phyloP scores from a whole-genome alignment of 2,797 vertebrate species.

The Graptemys geographica region DNA sequence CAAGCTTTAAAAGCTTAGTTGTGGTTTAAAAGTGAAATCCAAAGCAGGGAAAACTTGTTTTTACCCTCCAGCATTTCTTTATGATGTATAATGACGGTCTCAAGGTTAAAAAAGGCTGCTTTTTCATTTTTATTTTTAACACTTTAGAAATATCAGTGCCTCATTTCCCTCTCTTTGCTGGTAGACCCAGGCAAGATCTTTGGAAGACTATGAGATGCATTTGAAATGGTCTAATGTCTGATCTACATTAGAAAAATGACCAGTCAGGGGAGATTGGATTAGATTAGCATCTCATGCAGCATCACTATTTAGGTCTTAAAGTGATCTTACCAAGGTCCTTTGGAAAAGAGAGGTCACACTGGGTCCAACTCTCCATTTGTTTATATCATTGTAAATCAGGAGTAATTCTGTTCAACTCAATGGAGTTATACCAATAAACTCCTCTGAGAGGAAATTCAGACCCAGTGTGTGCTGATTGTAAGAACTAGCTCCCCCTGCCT shows the following conservation, averaged over 20 bases:
- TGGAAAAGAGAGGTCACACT: neutral
- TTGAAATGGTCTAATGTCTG: neutral
- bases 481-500: neutral
- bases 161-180: neutral
- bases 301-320: neutral
- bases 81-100: neutral
- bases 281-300: neutral
- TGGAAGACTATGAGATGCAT: neutral
- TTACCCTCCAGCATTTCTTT: neutral
- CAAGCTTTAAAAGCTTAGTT: conserved; percentile 1
- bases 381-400: neutral
- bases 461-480: neutral
- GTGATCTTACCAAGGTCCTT: neutral
- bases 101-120: neutral
- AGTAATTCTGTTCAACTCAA: neutral
- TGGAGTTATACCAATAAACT: neutral
- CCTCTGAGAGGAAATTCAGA: neutral
- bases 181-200: neutral
- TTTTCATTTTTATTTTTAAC: neutral
- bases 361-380: neutral
- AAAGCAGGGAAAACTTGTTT: neutral
- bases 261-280: conserved; percentile 8
- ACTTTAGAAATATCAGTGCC: neutral
- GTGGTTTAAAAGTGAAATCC: conserved; percentile 18
- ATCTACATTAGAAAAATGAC: neutral